A percentile compares a stretch with the other conserved stretches of the same genome.
phyloP scores from a whole-genome alignment of 2,888 invertebrate species.

The Cantharis rufa region DNA sequence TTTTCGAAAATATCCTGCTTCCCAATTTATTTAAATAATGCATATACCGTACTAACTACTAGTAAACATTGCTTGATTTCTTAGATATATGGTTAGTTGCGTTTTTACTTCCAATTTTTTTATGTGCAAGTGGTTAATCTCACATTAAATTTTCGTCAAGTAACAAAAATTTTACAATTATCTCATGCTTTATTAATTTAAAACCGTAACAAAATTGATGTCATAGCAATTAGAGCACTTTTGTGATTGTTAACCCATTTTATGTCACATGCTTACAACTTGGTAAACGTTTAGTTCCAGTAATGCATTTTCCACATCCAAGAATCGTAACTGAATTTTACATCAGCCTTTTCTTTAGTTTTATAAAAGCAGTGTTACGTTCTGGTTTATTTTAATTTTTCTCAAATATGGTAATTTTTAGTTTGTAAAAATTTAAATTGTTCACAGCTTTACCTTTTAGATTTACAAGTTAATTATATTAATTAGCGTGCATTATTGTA shows the following conservation, averaged over 20 bases:
- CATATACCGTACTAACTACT: background rate
- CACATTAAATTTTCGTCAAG: background rate
- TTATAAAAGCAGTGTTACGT: background rate
- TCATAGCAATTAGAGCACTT: background rate
- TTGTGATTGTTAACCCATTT: constrained; percentile 8
- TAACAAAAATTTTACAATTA: background rate
- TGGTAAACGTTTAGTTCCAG: constrained; percentile 21
- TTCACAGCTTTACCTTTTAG: constrained; percentile 11
- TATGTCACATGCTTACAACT: constrained; percentile 1
- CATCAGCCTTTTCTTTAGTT: background rate
- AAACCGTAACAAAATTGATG: background rate
- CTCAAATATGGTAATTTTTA: background rate
- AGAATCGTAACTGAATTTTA: constrained; percentile 14
- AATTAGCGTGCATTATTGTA: constrained; percentile 25
- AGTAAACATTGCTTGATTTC: background rate
- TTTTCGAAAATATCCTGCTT: background rate
- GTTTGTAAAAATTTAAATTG: background rate
- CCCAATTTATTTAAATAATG: background rate
- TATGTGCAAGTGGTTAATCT: background rate
- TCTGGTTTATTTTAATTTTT: background rate
- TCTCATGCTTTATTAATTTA: background rate
- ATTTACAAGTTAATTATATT: constrained; percentile 21
- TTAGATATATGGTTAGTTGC: background rate
- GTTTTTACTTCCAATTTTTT: background rate
- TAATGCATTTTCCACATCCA: constrained; percentile 17